phyloP scores from a whole-genome alignment of 1,140 invertebrate species.

The Zaprionus capensis region DNA sequence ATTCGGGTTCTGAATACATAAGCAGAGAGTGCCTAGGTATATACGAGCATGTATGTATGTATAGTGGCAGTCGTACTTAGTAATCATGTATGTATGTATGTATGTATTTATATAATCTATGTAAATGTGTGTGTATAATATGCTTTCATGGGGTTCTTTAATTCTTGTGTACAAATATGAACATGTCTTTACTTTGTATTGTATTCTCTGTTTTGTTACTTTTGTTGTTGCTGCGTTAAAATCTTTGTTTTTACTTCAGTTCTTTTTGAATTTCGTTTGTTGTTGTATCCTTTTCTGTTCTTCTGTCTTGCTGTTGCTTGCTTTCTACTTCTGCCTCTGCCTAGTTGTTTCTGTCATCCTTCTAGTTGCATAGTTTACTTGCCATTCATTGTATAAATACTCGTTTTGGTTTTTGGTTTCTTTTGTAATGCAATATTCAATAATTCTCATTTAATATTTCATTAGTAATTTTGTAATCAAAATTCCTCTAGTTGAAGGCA shows the following conservation, averaged over 20 bases:
- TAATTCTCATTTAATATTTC: conserved; percentile 64
- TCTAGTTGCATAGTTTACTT: conserved; percentile 21
- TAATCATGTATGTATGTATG: background rate
- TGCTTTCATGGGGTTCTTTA: conserved; percentile 11
- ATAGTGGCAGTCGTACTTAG: conserved; percentile 7
- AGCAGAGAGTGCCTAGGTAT: conserved; percentile 16
- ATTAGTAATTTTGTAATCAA: conserved; percentile 81
- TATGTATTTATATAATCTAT: conserved; percentile 22
- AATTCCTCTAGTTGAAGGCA: conserved; percentile 85
- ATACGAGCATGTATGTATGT: background rate
- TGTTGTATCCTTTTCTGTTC: conserved; percentile 47
- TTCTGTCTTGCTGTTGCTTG: conserved; percentile 35
- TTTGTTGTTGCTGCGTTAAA: conserved; percentile 78
- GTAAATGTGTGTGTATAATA: conserved; percentile 20
- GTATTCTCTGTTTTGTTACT: conserved; percentile 44
- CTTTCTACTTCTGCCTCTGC: conserved; percentile 29
- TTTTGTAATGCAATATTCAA: conserved; percentile 61
- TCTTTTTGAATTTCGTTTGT: conserved; percentile 78
- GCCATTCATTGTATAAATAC: conserved; percentile 62
- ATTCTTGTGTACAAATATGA: conserved; percentile 66
- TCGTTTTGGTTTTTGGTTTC: conserved; percentile 22
- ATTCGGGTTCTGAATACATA: conserved; percentile 1
- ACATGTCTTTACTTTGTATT: conserved; percentile 45
- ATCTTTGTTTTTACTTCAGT: conserved; percentile 83
- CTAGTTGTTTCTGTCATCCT: conserved; percentile 19